These are phyloP conservation scores for Athene cunicularia DNA, from an alignment of 2,113 vertebrate genomes.

Conservation along the genomic window DNA sequence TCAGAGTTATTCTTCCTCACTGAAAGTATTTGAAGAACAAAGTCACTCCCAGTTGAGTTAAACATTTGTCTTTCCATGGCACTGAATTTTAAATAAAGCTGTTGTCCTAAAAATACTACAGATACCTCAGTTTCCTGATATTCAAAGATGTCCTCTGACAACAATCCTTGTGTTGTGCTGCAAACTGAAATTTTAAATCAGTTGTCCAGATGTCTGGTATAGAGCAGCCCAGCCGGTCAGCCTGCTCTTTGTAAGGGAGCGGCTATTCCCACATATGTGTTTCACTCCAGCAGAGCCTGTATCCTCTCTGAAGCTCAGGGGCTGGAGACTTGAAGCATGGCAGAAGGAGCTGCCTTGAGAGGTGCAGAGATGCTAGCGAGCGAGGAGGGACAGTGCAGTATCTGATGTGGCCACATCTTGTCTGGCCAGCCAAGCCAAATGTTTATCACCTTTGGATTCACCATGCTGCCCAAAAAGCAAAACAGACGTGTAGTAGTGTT, in stretches of 20 bases:
- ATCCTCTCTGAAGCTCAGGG: neutral
- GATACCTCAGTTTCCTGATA: neutral
- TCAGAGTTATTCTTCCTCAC: neutral
- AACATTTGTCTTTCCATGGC: neutral
- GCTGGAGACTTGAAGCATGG: neutral
- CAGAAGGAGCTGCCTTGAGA: slow-evolving; percentile 19
- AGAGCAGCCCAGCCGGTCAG: neutral
- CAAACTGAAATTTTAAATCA: neutral
- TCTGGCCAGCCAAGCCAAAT: slow-evolving; percentile 14
- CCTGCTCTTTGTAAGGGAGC: neutral
- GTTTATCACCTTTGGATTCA: slow-evolving; percentile 35
- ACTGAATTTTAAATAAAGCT: neutral
- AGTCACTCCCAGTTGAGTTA: neutral
- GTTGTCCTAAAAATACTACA: neutral
- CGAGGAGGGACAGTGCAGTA: neutral
- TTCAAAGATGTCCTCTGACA: neutral
- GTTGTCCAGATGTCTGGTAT: neutral
- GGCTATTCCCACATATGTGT: neutral
- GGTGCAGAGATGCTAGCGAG: neutral
- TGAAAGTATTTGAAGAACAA: neutral
- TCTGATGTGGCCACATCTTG: neutral
- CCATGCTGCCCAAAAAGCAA: slow-evolving; percentile 13
- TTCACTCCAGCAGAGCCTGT: neutral
- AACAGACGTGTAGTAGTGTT: slow-evolving; percentile 48
- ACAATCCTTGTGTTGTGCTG: neutral